Evolutionary conservation across 2,888 invertebrate species (phyloP).

Genomic region (Candidula unifasciata): DNA sequence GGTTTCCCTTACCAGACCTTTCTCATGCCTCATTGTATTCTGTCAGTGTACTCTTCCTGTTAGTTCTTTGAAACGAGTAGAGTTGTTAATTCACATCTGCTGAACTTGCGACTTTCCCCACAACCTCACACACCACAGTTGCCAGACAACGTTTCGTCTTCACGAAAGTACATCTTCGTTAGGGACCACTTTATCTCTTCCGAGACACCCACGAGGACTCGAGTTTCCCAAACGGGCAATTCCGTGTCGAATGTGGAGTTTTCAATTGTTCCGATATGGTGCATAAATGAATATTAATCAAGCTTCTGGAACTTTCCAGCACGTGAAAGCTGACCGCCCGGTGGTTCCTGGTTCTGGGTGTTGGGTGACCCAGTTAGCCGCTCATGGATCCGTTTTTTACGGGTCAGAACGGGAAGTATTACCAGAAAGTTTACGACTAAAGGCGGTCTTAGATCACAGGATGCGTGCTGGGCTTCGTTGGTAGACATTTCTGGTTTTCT

Average conservation of each 20-base stretch:
- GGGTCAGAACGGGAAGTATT: background rate
- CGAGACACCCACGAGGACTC: background rate
- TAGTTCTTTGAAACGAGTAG: no score
- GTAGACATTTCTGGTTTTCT: background rate
- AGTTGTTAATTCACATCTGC: no score
- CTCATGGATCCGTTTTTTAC: background rate
- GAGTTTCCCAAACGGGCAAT: constrained; percentile 23
- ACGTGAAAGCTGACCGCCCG: constrained; percentile 13
- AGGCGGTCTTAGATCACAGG: background rate
- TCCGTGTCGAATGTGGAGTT: background rate
- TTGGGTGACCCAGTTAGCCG: constrained; percentile 9
- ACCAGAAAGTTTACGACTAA: constrained; percentile 5
- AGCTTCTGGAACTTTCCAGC: background rate
- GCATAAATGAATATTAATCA: constrained; percentile 40
- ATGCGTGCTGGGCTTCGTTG: background rate
- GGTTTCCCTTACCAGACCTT: no score
- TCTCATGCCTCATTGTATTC: no score
- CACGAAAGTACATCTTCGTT: constrained; percentile 19
- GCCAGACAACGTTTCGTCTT: background rate
- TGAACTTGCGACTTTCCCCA: no score
- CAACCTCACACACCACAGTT: background rate
- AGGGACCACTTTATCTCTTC: background rate
- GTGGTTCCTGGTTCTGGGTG: constrained; percentile 7
- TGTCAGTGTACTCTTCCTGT: no score
- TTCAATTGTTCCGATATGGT: constrained; percentile 12